Conservation (phyloP, 1,140 invertebrate species). For the Anastrepha ludens region DNA sequence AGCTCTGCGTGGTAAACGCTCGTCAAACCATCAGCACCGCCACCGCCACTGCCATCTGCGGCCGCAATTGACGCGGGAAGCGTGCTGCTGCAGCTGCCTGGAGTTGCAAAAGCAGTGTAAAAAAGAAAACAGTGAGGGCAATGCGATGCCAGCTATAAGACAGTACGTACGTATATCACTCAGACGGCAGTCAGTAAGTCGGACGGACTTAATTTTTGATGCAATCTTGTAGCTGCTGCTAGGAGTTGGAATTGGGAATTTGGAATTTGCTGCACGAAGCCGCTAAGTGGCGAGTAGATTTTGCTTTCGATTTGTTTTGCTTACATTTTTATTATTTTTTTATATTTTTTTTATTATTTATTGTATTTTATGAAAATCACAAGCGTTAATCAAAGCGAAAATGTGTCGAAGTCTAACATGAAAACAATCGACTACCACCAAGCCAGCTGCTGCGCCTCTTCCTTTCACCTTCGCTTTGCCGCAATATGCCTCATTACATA, state of each 20-base stretch:
- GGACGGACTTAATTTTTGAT: slow-evolving; percentile 15
- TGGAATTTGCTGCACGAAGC: neutral
- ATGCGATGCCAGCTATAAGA: neutral
- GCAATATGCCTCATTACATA: neutral
- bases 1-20: neutral
- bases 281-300: neutral
- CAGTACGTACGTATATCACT: neutral
- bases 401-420: slow-evolving; percentile 34
- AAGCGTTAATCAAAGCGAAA: slow-evolving; percentile 42
- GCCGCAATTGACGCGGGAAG: slow-evolving; percentile 15
- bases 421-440: neutral
- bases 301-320: neutral
- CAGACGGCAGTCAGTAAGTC: neutral
- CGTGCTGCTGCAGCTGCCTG: slow-evolving; percentile 15
- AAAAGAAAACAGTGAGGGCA: neutral
- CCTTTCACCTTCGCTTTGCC: neutral
- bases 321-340: neutral
- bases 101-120: neutral
- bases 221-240: slow-evolving; percentile 1
- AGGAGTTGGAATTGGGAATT: neutral
- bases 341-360: neutral
- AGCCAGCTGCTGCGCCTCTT: neutral
- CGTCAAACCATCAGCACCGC: neutral
- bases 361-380: neutral
- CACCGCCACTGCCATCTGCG: neutral